Base-by-base conservation (phyloP, 1,140 invertebrate genomes). In the Megathymus violae region DNA sequence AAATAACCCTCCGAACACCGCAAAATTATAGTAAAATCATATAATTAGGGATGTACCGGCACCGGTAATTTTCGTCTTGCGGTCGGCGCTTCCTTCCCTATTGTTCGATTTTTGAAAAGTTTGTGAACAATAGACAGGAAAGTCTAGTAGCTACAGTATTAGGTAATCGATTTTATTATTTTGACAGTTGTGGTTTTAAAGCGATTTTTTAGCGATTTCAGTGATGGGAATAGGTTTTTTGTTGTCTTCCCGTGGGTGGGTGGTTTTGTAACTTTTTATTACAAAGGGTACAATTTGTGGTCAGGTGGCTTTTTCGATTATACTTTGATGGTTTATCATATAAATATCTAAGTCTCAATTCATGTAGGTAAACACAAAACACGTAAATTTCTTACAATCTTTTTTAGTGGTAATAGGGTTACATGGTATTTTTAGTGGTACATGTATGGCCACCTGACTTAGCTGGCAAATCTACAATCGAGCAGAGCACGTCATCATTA, bases 131-230 rank as follows among this genome's bases (percentile, higher is more conserved):
- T 68, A 22, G 46, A 50, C 50, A 52, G 46, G 64, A 63, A 54
- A 61, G 64, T 63, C 70, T 70, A 69, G 67, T 74, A 61, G 50
- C 52, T 61, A 36, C 38, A 17, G 60, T 36, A 59, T 59, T 67
- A 58, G 64, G 58, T 85, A 89, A 89, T 89, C 86, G 83, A 89
- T 89, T 87, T 83, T 50, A 43, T 82, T 78, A 80, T 85, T 85
- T 87, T 87, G 84, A 89, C 84, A 86, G 81, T 80, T 89, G 86
- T 76, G 86, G 86, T 87, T 74, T 66, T 50, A 56, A 56, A 62
- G 68, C 71, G 74, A 76, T 78, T 83, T 78, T 80, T 80, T 64
- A 50, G 51, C 54, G 59, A 69, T 74, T 74, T 70, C 46, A 16
- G 46, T 13, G 41, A 36, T 69, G 31, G 41, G 58, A 78, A 79